phyloP scores from a whole-genome alignment of 1,140 invertebrate species.

The Conus betulinus region DNA sequence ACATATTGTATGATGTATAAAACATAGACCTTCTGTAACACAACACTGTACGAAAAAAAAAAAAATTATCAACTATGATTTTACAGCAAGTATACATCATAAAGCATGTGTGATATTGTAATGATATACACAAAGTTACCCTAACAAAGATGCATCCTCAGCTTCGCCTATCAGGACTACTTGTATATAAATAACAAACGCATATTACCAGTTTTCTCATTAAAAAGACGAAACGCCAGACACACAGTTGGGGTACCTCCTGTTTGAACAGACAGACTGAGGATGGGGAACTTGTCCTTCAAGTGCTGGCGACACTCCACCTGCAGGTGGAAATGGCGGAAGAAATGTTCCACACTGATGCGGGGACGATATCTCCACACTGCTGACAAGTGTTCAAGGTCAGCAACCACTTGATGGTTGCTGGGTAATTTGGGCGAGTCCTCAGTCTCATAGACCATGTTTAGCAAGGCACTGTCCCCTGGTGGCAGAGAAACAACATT shows the following conservation, averaged over 20 bases:
- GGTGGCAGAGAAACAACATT: background rate
- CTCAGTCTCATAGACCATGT: constrained; percentile 22
- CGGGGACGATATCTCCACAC: constrained; percentile 35
- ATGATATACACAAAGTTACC: background rate
- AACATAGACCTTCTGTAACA: too few relatives aligned
- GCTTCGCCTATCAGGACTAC: background rate
- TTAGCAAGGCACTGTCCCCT: constrained; percentile 15
- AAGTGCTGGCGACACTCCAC: background rate
- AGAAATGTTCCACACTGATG: constrained; percentile 31
- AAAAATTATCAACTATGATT: too few relatives aligned
- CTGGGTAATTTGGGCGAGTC: background rate
- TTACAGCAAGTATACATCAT: too few relatives aligned
- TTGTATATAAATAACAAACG: background rate
- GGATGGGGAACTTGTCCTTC: background rate
- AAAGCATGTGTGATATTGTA: too few relatives aligned
- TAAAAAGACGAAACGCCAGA: too few relatives aligned
- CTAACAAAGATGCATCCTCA: background rate
- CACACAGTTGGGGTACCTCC: constrained; percentile 2
- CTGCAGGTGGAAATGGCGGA: constrained; percentile 20
- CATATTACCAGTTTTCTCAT: background rate
- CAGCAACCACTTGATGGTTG: background rate
- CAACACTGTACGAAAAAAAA: too few relatives aligned
- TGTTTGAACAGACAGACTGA: constrained; percentile 24
- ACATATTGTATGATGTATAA: too few relatives aligned
- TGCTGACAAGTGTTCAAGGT: constrained; percentile 15